Conservation (phyloP, 2,113 vertebrate genomes). For the Tetrao urogallus region DNA sequence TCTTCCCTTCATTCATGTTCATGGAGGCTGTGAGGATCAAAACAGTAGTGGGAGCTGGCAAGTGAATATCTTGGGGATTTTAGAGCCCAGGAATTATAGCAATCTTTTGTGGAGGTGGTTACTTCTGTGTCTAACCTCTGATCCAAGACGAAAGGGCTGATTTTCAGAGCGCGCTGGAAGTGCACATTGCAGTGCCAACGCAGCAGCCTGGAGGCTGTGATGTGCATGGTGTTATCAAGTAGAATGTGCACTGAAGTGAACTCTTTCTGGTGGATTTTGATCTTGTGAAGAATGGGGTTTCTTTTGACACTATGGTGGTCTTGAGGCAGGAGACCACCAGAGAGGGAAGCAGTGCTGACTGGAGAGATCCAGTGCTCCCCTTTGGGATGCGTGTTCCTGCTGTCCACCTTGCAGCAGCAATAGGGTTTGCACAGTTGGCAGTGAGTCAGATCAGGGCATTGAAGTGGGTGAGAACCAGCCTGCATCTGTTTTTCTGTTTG, state of each 20-base stretch:
- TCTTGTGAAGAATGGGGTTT: background rate
- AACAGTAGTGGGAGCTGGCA: constrained; percentile 37
- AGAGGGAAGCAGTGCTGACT: background rate
- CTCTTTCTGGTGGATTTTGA: background rate
- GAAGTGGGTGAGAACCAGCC: background rate
- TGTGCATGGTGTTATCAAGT: constrained; percentile 53
- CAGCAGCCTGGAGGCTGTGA: constrained; percentile 29
- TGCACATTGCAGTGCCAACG: background rate
- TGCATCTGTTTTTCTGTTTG: background rate
- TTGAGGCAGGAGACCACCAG: background rate
- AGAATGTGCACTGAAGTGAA: constrained; percentile 15
- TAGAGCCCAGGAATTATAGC: constrained; percentile 41
- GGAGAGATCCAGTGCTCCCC: background rate
- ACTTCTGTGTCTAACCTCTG: constrained; percentile 35
- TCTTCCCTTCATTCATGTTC: background rate
- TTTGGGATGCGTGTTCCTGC: background rate
- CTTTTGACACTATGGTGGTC: background rate
- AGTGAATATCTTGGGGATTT: constrained; percentile 24
- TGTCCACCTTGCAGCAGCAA: background rate
- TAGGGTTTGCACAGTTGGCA: rapidly evolving
- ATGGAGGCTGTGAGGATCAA: background rate
- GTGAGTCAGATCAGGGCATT: rapidly evolving
- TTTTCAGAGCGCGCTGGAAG: constrained; percentile 11
- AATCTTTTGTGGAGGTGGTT: constrained; percentile 57
- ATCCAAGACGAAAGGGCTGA: background rate